A percentile compares a stretch with the other conserved stretches of the same genome.
phyloP scores from a whole-genome alignment of 53 echinoderm and acorn worm genomes.

The Luidia sarsii region DNA sequence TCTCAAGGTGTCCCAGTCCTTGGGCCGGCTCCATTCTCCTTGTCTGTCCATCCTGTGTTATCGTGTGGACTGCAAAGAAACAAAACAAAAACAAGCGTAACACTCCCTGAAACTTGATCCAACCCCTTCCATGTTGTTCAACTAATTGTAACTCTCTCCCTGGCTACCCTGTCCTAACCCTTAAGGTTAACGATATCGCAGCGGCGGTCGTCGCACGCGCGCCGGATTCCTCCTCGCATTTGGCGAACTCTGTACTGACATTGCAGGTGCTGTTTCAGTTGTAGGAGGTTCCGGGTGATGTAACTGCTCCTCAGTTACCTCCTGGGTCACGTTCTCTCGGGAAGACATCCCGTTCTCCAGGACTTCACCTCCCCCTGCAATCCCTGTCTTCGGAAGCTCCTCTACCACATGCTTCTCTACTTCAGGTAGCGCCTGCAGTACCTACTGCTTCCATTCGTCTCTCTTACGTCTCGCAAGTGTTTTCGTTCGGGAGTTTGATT shows the following conservation, averaged over 20 bases:
- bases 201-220: not conserved
- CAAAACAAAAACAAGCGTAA: not conserved
- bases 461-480: not conserved
- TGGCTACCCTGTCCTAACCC: not conserved
- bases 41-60: not conserved
- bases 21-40: not conserved
- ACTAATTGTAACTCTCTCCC: not conserved
- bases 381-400: not conserved
- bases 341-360: not conserved
- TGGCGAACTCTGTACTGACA: not conserved
- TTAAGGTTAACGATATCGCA: not conserved
- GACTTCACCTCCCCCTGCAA: not conserved
- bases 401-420: not conserved
- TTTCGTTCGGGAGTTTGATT: not conserved
- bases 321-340: not conserved
- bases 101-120: not conserved
- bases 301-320: not conserved
- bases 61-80: not conserved
- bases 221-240: not conserved
- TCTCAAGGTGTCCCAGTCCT: not conserved
- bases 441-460: not conserved
- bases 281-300: not conserved
- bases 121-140: not conserved
- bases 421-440: not conserved
- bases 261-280: not conserved